phyloP scores from a whole-genome alignment of 2,113 vertebrate genomes.

The Cnemophilus loriae region DNA sequence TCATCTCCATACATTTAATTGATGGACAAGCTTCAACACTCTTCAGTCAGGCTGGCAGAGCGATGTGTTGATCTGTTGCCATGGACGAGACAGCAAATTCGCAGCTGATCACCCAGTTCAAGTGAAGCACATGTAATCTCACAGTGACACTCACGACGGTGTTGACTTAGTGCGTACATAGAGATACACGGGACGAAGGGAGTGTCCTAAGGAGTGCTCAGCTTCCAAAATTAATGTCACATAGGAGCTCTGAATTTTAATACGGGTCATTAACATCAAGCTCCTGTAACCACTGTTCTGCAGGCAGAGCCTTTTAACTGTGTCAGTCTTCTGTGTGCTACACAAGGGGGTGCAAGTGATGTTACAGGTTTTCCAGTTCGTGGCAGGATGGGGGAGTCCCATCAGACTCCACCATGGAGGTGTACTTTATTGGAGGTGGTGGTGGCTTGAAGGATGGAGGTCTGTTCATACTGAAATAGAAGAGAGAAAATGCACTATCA shows the following conservation, averaged over 20 bases:
- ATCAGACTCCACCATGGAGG: constrained; percentile 42
- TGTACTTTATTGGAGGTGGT: constrained; percentile 62
- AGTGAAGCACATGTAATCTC: background rate
- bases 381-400: constrained; percentile 45
- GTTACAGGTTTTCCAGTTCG: constrained; percentile 57
- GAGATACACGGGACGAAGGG: background rate
- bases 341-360: background rate
- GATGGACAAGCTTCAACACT: constrained; percentile 25
- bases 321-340: background rate
- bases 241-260: background rate
- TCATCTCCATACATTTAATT: background rate
- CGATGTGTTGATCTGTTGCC: constrained; percentile 1
- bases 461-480: constrained; percentile 64
- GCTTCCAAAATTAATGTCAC: background rate
- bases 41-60: background rate
- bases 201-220: background rate
- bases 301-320: background rate
- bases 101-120: background rate
- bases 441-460: constrained; percentile 71
- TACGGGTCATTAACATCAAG: background rate
- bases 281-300: background rate
- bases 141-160: background rate
- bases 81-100: constrained; percentile 25
- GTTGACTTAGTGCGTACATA: background rate
- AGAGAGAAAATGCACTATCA: background rate